Percentiles rank a stretch among this genome's conserved stretches.
Conservation (phyloP, 2,113 vertebrate genomes). For the Carlito syrichta region DNA sequence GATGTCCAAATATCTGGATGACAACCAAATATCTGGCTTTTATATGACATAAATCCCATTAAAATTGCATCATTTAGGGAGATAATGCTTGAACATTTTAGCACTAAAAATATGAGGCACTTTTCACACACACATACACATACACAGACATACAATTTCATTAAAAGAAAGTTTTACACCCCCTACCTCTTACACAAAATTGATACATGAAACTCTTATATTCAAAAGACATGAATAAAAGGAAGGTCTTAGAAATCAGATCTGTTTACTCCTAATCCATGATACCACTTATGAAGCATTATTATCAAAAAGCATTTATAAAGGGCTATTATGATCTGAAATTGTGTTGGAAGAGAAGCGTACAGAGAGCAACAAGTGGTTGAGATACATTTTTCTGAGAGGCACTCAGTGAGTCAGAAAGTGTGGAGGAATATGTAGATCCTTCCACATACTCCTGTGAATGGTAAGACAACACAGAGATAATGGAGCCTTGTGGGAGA, state of each 20-base stretch:
- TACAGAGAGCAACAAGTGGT: background rate
- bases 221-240: background rate
- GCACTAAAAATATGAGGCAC: background rate
- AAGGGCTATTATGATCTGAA: background rate
- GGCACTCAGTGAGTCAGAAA: background rate
- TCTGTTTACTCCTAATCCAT: background rate
- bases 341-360: background rate
- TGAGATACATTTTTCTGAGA: background rate
- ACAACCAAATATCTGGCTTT: background rate
- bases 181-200: background rate
- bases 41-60: background rate
- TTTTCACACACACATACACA: background rate
- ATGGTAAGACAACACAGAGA: background rate
- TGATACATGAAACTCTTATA: background rate
- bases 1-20: background rate
- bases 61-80: background rate
- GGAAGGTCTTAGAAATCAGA: background rate
- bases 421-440: fast-evolving
- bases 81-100: background rate
- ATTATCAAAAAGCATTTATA: background rate
- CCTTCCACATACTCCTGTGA: background rate
- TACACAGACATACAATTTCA: background rate
- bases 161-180: background rate
- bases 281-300: background rate
- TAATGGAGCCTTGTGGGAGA: background rate